Conservation (phyloP, 2,113 vertebrate species). For the Amblyopsis rosae region DNA sequence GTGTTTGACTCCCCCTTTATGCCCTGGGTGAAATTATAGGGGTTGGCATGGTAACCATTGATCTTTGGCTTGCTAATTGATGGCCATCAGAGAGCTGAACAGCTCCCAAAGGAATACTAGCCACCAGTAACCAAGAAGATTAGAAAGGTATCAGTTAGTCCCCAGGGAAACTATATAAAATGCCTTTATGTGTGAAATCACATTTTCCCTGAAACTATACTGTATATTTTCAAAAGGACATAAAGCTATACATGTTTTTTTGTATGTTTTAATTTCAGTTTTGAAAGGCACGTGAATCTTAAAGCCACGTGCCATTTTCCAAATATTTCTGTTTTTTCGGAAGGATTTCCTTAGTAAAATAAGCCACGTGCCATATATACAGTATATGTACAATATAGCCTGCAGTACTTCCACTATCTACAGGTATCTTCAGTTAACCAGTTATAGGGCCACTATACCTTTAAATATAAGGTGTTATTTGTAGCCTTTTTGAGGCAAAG, state of each 20-base stretch:
- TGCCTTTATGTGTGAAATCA: not conserved
- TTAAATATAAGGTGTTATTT: not conserved
- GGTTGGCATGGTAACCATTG: conserved; percentile 42
- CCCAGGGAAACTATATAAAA: not conserved
- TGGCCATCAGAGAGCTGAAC: conserved; percentile 11
- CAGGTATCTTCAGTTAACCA: not conserved
- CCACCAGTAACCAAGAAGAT: conserved; percentile 9
- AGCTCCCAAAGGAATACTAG: conserved; percentile 18
- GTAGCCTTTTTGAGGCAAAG: conserved; percentile 1
- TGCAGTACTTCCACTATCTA: not conserved
- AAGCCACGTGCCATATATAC: no score
- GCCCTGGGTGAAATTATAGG: conserved; percentile 5
- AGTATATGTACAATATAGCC: no score
- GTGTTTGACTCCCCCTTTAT: conserved; percentile 21
- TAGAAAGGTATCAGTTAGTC: conserved; percentile 5
- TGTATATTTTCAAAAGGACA: not conserved
- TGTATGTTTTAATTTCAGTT: no score
- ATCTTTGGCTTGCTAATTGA: conserved; percentile 20
- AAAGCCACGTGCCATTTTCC: not conserved
- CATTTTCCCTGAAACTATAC: no score
- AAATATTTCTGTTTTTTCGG: no score
- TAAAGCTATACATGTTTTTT: no score
- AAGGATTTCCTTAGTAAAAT: no score
- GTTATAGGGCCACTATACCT: not conserved
- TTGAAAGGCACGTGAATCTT: not conserved